phyloP scores from a whole-genome alignment of 2,113 vertebrate genomes.

The Gavia stellata region DNA sequence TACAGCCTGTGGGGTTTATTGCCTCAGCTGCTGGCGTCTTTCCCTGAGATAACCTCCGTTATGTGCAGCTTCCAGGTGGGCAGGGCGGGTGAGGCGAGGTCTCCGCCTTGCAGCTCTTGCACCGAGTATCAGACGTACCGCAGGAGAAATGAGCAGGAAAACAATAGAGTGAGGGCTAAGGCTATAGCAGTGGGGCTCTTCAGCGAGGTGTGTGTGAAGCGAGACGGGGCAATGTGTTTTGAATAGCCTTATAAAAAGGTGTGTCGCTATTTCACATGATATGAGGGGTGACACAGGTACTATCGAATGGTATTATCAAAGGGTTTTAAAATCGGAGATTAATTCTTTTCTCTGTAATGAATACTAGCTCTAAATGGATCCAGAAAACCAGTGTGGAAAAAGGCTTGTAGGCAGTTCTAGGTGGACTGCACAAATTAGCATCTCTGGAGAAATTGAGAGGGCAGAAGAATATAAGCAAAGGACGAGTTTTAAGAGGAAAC shows the following conservation, averaged over 20 bases:
- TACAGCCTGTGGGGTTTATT: rapidly evolving
- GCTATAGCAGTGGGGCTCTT: background rate
- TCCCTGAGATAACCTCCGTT: background rate
- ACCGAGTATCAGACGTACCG: rapidly evolving
- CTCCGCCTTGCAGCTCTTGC: background rate
- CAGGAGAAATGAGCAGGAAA: background rate
- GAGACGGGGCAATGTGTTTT: rapidly evolving
- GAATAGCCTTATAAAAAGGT: background rate
- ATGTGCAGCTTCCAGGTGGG: background rate
- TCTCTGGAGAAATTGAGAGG: background rate
- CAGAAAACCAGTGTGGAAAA: background rate
- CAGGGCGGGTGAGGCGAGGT: background rate
- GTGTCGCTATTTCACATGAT: background rate
- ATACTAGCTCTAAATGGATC: background rate
- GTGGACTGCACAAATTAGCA: background rate
- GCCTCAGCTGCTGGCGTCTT: background rate
- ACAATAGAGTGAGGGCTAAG: background rate
- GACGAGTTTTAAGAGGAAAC: background rate
- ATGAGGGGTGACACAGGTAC: too few species aligned
- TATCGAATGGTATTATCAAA: rapidly evolving
- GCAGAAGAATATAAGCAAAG: background rate
- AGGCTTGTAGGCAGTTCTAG: background rate
- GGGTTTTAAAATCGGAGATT: background rate
- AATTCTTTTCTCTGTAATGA: background rate
- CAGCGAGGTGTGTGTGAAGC: background rate